Evolutionary conservation across 2,888 invertebrate genomes (phyloP).

Genomic region (Mesoligia furuncula): DNA sequence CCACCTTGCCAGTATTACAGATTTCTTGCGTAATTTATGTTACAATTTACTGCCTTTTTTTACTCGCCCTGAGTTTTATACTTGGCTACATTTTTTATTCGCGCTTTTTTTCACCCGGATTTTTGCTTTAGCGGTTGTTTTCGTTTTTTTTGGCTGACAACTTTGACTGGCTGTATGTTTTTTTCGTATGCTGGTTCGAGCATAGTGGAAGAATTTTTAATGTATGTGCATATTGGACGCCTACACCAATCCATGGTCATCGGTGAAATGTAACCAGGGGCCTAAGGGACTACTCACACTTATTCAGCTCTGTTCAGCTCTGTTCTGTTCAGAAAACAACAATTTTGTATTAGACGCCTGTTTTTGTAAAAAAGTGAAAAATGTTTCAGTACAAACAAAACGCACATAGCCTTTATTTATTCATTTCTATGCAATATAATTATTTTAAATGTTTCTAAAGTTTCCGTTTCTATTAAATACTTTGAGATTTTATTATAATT

Average conservation of each 20-base stretch:
- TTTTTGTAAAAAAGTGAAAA: no score
- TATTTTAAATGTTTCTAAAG: no score
- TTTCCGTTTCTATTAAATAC: no score
- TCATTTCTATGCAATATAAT: no score
- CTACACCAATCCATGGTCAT: background rate
- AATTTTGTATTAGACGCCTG: no score
- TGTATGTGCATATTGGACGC: constrained; percentile 5
- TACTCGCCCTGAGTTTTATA: constrained; percentile 65
- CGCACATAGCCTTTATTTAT: no score
- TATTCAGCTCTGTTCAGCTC: no score
- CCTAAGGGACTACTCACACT: no score
- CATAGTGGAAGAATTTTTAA: background rate
- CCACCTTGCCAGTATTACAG: constrained; percentile 78
- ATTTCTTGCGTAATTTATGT: constrained; percentile 83
- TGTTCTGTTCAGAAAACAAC: no score
- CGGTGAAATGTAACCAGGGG: background rate
- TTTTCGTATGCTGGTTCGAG: constrained; percentile 10
- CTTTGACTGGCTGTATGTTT: constrained; percentile 39
- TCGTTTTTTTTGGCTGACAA: constrained; percentile 56
- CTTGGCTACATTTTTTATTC: constrained; percentile 60
- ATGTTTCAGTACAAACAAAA: no score
- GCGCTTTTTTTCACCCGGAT: constrained; percentile 32
- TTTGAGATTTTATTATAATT: no score
- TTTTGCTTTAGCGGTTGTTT: constrained; percentile 58
- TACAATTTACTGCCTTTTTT: constrained; percentile 80